Base-by-base conservation (phyloP, 2,888 invertebrate genomes). In the Terebella lapidaria region DNA sequence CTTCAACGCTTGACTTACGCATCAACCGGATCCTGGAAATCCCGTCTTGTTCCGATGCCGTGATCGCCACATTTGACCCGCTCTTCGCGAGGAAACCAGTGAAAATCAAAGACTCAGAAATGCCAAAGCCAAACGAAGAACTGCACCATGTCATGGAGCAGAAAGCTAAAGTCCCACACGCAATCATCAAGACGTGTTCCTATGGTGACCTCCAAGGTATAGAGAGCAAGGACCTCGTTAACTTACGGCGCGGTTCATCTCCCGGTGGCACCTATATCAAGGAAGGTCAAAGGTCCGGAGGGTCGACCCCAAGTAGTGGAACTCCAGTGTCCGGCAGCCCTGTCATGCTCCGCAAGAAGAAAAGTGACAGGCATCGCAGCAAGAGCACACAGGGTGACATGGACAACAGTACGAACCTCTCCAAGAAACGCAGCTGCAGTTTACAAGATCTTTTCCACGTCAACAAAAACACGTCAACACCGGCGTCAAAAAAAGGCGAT, bases 21-120 rank as follows among this genome's bases (percentile, higher is more conserved):
- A 42, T 55, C 1, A 57, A 59, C 20, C 35, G 29, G n/a, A 29
- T 68, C n/a, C 42, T 68, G 2, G 60, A 63, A 51, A 56, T 46
- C 24, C 49, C 53, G 10, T 45, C 47, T 5, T 60, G 59, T 29
- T 15, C 54, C 2, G 57, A 56, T 3, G 61, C 27, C 2, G 47
- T 29, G 20, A 28, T 60, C 28, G 47, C 20, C 2, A 55, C 30
- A 18, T 58, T 67, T 15, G 67, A 68, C 27, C 35, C 42, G 2
- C 28, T 45, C 2, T 66, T 56, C 53, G 53, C 59, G 42, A 22
- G 27, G 25, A 42, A 28, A 29, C 60, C 63, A 2, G 1, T 24
- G 22, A 47, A 15, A 24, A 24, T 60, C 24, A 53, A 53, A 22
- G 53, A 53, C 53, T 18, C 27, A 5, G 27, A 53, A 15, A 5